Evolutionary conservation across 2,797 vertebrate genomes (phyloP), one percentile per base, ranked within the genome.

Genomic region (Neosalanx taihuensis): DNA sequence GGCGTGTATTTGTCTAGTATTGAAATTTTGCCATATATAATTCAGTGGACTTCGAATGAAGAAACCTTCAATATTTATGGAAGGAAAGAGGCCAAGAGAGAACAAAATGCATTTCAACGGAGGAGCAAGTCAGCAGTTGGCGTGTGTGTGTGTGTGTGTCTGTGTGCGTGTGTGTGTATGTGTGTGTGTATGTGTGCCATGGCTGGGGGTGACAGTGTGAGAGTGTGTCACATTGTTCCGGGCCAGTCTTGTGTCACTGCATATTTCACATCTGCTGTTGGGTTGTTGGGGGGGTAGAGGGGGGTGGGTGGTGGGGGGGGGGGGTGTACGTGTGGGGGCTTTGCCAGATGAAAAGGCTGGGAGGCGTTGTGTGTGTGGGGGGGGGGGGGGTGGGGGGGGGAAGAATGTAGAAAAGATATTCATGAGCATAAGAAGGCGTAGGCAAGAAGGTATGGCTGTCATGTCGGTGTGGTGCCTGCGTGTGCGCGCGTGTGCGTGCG

Each of bases 31-130:
- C 76, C 35, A 80, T 84, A 72, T 85, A 84, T 87, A 82, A 87
- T 84, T 89, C 74, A 85, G 84, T 69, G 6, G 23, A 72, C 76
- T 84, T 80, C 78, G 72, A 86, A 84, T 84, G 62, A 82, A 77
- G 74, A 80, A 75, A 31, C 46, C 23, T 84, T 88, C 67, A 83
- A 80, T 85, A 86, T 88, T 87, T 76, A 85, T 81, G 59, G 35
- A 53, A 71, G 56, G 62, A 84, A 82, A 82, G 71, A 67, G 74
- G 81, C 77, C 72, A 78, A 12, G 79, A 37, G 64, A 18, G 9
- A 70, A 78, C 66, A 35, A 29, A 56, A 26, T 81, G 68, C 71
- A 46, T 84, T 84, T 83, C 49, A 67, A 82, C 51, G 10, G 17
- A 23, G 35, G 33, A 46, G 41, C 67, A 71, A 61, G 73, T 72